Conservation (phyloP, 2,797 vertebrate species). For the Psittacula derbiana region DNA sequence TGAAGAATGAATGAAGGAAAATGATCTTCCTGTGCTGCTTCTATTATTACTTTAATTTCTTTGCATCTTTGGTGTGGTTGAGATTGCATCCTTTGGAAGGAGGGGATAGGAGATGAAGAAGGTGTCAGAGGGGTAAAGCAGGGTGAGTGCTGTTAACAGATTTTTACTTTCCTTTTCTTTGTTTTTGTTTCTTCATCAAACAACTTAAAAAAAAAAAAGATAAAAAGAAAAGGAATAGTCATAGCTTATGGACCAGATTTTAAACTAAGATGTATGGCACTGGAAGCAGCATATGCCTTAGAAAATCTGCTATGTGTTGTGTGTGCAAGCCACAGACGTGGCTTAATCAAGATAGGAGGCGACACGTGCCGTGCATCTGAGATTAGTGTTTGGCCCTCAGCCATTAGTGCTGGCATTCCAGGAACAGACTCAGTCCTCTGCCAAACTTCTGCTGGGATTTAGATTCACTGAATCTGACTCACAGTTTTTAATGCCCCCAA, state of each 20-base stretch:
- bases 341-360: slow-evolving; percentile 73
- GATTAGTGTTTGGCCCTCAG: slow-evolving; percentile 75
- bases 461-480: slow-evolving; percentile 72
- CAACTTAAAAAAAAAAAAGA: not conserved
- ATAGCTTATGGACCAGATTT: slow-evolving; percentile 22
- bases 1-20: not conserved
- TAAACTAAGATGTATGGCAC: not conserved
- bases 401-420: slow-evolving; percentile 76
- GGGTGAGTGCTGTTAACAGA: not conserved
- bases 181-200: slow-evolving; percentile 18
- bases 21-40: not conserved
- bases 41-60: slow-evolving; percentile 18
- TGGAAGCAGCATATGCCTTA: slow-evolving; percentile 20
- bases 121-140: not conserved
- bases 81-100: not conserved
- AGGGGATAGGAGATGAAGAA: not conserved
- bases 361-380: slow-evolving; percentile 71
- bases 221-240: not conserved
- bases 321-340: slow-evolving; percentile 50
- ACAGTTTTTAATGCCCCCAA: slow-evolving; percentile 54
- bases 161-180: not conserved
- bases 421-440: slow-evolving; percentile 68
- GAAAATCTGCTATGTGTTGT: slow-evolving; percentile 54
- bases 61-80: not conserved
- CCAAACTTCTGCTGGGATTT: slow-evolving; percentile 79